A percentile compares a stretch with the other conserved stretches of the same genome.
Conservation (phyloP, 2,797 vertebrate species). For the Thripadectes ignobilis region DNA sequence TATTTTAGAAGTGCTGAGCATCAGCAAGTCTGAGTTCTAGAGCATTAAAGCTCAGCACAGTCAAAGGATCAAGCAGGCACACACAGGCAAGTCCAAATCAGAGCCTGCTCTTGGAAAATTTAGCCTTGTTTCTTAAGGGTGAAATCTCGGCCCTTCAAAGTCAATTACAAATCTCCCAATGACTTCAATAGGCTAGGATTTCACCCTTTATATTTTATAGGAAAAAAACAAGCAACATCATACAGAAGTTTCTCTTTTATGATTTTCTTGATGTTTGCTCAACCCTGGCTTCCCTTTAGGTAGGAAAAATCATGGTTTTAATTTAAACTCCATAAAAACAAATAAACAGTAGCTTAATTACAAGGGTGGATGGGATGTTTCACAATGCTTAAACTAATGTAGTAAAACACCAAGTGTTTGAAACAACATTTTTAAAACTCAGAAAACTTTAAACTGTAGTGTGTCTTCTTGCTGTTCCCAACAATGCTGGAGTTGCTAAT, state of each 20-base stretch:
- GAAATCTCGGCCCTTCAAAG: constrained; percentile 58
- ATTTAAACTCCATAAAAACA: constrained; percentile 69
- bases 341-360: constrained; percentile 71
- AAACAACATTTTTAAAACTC: constrained; percentile 59
- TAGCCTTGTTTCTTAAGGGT: constrained; percentile 59
- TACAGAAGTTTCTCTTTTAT: constrained; percentile 70
- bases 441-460: constrained; percentile 55
- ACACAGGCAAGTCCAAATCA: constrained; percentile 27
- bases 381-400: constrained; percentile 60
- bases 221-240: constrained; percentile 68
- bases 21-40: constrained; percentile 52
- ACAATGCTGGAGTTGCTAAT: constrained; percentile 57
- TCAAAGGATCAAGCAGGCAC: constrained; percentile 4
- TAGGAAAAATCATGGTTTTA: constrained; percentile 66
- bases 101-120: constrained; percentile 48
- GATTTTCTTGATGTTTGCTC: constrained; percentile 66
- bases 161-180: constrained; percentile 59
- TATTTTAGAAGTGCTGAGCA: constrained; percentile 47
- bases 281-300: constrained; percentile 62
- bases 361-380: constrained; percentile 57
- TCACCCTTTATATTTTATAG: constrained; percentile 68
- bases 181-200: constrained; percentile 67
- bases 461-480: constrained; percentile 53
- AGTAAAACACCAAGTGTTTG: constrained; percentile 64
- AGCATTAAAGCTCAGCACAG: constrained; percentile 30